phyloP scores from a whole-genome alignment of 2,888 invertebrate genomes.

The Sisyra nigra region DNA sequence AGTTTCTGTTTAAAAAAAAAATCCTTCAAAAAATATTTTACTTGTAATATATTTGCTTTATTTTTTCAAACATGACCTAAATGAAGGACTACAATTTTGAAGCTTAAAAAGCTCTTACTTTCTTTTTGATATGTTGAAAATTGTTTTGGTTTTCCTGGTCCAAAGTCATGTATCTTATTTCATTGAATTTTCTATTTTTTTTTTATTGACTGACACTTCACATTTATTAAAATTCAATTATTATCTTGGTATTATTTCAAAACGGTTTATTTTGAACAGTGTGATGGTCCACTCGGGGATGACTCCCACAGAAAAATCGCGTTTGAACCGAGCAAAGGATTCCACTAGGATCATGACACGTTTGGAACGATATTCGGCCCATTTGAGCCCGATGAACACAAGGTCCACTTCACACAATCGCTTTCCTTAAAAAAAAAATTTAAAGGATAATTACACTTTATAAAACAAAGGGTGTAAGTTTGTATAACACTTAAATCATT shows the following conservation, averaged over 20 bases:
- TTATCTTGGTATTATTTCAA: slow-evolving; percentile 5
- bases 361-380: slow-evolving; percentile 5
- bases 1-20: too few species aligned
- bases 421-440: slow-evolving; percentile 1
- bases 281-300: slow-evolving; percentile 8
- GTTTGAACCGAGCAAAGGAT: slow-evolving; percentile 6
- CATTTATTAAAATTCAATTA: neutral
- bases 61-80: too few species aligned
- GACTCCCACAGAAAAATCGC: slow-evolving; percentile 1
- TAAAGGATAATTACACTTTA: neutral
- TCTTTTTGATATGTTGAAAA: too few species aligned
- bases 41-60: too few species aligned
- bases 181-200: too few species aligned
- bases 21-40: too few species aligned
- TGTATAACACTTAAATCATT: neutral
- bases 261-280: slow-evolving; percentile 4
- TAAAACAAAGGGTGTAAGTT: neutral
- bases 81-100: too few species aligned
- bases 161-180: too few species aligned
- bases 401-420: slow-evolving; percentile 6
- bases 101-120: too few species aligned
- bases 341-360: slow-evolving; percentile 6
- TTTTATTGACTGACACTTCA: too few species aligned
- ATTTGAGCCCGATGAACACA: slow-evolving; percentile 7
- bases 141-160: too few species aligned